A percentile compares a stretch with the other conserved stretches of the same genome.
Evolutionary conservation across 2,888 invertebrate species (phyloP).

Genomic region (Syritta pipiens): DNA sequence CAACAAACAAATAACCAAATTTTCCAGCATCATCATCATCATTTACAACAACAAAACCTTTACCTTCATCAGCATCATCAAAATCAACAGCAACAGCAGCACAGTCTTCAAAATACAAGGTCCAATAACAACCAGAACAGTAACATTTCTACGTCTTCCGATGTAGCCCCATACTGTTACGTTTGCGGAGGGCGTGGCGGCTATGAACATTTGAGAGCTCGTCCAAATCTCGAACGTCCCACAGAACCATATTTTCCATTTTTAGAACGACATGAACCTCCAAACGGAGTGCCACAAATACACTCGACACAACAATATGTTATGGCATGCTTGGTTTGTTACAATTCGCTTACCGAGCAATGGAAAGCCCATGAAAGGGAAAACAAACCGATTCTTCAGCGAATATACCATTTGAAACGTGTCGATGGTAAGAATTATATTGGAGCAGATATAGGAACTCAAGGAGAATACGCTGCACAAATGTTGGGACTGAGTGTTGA

Average conservation of each 20-base stretch:
- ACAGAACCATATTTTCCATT: conserved; percentile 94
- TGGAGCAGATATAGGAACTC: conserved; percentile 92
- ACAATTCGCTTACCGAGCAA: conserved; percentile 91
- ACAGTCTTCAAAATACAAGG: conserved; percentile 54
- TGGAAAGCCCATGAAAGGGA: conserved; percentile 95
- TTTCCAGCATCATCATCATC: conserved; percentile 59
- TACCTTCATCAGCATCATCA: conserved; percentile 58
- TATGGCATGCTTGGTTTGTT: conserved; percentile 91
- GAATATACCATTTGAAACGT: conserved; percentile 95
- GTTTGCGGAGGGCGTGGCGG: conserved; percentile 88
- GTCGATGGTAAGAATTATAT: conserved; percentile 94
- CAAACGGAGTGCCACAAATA: conserved; percentile 82
- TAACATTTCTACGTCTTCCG: conserved; percentile 62
- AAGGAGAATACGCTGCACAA: conserved; percentile 95
- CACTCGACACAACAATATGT: conserved; percentile 80
- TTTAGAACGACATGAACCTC: conserved; percentile 92
- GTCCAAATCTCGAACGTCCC: conserved; percentile 85
- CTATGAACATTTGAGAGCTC: conserved; percentile 83
- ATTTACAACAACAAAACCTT: conserved; percentile 57
- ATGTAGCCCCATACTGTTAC: conserved; percentile 81
- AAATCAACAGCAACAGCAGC: conserved; percentile 64
- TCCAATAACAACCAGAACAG: conserved; percentile 61
- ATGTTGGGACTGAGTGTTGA: conserved; percentile 88
- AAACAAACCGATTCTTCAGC: conserved; percentile 90
- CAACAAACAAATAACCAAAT: conserved; percentile 60